Base-by-base conservation (phyloP, 2,113 vertebrate genomes). In the Asarcornis scutulata region DNA sequence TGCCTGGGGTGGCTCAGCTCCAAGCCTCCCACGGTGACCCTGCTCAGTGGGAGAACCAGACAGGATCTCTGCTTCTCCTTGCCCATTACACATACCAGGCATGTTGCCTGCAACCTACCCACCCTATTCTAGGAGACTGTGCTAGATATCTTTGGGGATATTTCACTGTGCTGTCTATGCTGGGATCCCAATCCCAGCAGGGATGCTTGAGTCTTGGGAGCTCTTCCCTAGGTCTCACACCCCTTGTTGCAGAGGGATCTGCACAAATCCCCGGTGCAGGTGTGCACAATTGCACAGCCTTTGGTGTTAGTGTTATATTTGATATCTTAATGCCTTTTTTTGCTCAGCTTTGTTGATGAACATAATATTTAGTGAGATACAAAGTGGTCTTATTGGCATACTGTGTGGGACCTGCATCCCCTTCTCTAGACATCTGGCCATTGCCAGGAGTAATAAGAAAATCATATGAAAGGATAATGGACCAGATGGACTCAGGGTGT, bases 401-500 rank as follows among this genome's bases (percentile, higher is more conserved):
- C 1, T 69, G 84, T 1, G 48, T 81, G 89, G 64, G 94, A 93
- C 82, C 64, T 40, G 80, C 83, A 81, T 95, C 55, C 80, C 60
- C 90, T 94, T 84, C 90, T 96, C 69, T 9, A 91, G 95, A 90
- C 95, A 96, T 95, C 95, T 93, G 90, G 86, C 53, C 83, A 79
- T 90, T 90, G 85, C 88, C 69, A 86, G 83, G 93, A 91, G 56
- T 90, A 93, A 94, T 96, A 95, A 86, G 90, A 76, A 96, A 96
- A 96, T 95, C 76, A 86, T 93, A 91, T 91, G 88, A 94, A 83
- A 90, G 60, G 68, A 78, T 95, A 95, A 93, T 84, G 82, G 89
- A 95, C 87, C 94, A 97, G 96, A 96, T 96, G 94, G 96, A 95
- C 89, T 80, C 87, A 34, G 93, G 80, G 86, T 95, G 92, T 72